These are phyloP conservation scores for Ophion obscuratus DNA, from an alignment of 2,888 invertebrate genomes.

Conservation along the genomic window DNA sequence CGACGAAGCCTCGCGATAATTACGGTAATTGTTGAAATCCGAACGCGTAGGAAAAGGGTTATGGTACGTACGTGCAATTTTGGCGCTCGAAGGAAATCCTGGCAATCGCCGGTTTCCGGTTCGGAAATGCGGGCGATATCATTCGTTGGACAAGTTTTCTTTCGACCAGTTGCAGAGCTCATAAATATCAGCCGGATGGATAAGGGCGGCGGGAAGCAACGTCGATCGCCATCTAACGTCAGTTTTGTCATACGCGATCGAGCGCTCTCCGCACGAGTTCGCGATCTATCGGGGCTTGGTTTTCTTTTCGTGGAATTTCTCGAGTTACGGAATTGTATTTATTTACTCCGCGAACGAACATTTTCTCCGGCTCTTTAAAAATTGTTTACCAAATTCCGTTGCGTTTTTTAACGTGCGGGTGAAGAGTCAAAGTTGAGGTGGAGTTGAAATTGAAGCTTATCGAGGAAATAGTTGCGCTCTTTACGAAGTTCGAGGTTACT, in stretches of 20 bases:
- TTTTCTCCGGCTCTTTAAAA: background rate
- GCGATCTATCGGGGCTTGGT: background rate
- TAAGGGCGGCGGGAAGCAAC: background rate
- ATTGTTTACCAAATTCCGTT: background rate
- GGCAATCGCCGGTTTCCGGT: conserved; percentile 49
- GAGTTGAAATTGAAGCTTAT: background rate
- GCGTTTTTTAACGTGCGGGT: background rate
- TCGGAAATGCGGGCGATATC: background rate
- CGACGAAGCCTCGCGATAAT: background rate
- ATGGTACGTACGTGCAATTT: conserved; percentile 49
- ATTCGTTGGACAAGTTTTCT: conserved; percentile 28
- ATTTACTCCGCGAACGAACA: conserved; percentile 1
- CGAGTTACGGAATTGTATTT: background rate
- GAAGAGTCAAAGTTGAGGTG: background rate
- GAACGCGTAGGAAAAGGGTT: conserved; percentile 8
- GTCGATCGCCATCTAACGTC: conserved; percentile 7
- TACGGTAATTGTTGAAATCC: conserved; percentile 8
- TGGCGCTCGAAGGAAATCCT: conserved; percentile 50
- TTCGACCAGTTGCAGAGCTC: background rate
- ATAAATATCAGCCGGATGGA: background rate
- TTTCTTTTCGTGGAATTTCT: background rate
- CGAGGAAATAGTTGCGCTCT: background rate
- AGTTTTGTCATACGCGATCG: background rate
- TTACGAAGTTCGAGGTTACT: background rate
- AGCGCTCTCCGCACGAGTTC: background rate